Evolutionary conservation across 2,113 vertebrate species (phyloP).

Genomic region (Mionectes macconnelli): DNA sequence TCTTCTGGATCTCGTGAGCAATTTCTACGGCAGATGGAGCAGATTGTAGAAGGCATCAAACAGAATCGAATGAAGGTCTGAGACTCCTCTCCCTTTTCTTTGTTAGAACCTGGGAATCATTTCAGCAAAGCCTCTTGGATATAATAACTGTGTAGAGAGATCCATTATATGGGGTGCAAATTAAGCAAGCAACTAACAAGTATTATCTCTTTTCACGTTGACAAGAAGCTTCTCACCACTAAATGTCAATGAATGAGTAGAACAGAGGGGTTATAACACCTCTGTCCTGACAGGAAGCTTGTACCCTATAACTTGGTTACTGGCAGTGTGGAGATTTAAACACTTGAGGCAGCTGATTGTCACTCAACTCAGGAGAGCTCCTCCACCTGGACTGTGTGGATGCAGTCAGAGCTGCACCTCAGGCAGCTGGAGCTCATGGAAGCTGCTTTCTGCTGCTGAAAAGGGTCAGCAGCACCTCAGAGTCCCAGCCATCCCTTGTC

Average conservation of each 20-base stretch:
- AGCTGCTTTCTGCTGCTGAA: not conserved
- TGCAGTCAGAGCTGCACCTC: not conserved
- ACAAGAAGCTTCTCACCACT: not conserved
- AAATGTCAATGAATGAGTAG: not conserved
- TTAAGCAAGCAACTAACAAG: not conserved
- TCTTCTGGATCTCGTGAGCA: conserved; percentile 91
- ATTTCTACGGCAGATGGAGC: conserved; percentile 97
- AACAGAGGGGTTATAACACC: not conserved
- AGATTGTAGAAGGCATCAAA: conserved; percentile 98
- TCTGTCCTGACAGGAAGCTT: not conserved
- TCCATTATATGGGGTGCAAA: not conserved
- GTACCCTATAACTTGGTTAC: not conserved
- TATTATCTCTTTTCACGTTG: not conserved
- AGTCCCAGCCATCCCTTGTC: not conserved
- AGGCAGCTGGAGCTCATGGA: not conserved
- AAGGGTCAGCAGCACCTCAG: not conserved
- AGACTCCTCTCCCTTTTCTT: not conserved
- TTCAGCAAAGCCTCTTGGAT: not conserved
- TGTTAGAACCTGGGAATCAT: not conserved
- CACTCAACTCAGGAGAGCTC: not conserved
- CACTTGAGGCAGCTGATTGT: not conserved
- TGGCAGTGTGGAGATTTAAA: not conserved
- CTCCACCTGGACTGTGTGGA: not conserved
- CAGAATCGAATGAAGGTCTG: conserved; percentile 93
- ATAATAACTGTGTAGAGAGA: not conserved